Conservation (phyloP, 2,113 vertebrate species). For the Gnathonemus echidnorhynchus region DNA sequence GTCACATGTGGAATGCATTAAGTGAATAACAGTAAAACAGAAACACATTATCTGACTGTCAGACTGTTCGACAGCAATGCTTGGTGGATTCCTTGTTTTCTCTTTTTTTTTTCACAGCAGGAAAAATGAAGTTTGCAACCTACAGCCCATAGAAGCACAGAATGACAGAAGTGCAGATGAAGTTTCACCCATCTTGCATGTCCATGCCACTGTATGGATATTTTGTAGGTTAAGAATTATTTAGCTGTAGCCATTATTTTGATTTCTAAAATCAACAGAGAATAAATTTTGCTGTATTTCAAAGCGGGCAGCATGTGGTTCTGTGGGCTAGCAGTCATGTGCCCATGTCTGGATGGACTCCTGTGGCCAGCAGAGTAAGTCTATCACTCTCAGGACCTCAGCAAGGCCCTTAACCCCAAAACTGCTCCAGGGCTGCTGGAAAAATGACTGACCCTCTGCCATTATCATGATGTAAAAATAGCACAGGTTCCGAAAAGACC, state of each 20-base stretch:
- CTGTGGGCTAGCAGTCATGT: not conserved
- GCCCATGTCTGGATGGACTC: not conserved
- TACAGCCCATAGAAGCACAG: not conserved
- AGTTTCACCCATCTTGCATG: not conserved
- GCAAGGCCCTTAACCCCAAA: not conserved
- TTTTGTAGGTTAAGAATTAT: not conserved
- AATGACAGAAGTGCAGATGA: not conserved
- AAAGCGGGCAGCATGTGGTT: not conserved
- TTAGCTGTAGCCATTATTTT: not conserved
- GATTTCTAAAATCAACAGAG: not conserved
- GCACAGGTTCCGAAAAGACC: not conserved
- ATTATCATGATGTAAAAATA: not conserved
- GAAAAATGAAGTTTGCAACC: not conserved
- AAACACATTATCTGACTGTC: conserved; percentile 2
- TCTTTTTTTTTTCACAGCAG: not conserved
- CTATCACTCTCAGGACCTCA: not conserved
- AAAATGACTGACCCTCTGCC: not conserved
- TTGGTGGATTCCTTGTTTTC: not conserved
- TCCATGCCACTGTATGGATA: not conserved
- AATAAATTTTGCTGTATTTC: not conserved
- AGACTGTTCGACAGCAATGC: not conserved
- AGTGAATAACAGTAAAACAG: not conserved
- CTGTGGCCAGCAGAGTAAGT: not conserved
- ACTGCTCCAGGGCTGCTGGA: not conserved
- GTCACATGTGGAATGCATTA: not conserved